These are phyloP conservation scores for Stichopus chloronotus DNA, from an alignment of 35 echinoderm and acorn worm genomes.

Conservation along the genomic window DNA sequence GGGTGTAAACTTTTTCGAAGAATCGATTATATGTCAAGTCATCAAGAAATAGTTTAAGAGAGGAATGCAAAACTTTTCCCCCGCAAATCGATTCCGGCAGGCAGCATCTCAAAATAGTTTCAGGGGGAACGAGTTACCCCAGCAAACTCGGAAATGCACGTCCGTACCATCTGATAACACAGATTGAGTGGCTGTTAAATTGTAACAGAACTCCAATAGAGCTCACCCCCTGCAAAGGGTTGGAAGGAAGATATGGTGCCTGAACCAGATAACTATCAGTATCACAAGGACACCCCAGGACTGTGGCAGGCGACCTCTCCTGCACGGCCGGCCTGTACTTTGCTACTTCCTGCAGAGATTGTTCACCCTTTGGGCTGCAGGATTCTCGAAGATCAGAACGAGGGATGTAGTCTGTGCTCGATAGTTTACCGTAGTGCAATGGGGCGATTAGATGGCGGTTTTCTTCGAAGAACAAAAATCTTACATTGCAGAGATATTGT, in stretches of 20 bases:
- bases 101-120: conserved; percentile 20
- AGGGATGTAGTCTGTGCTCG: background rate
- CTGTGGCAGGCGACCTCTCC: background rate
- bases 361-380: background rate
- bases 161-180: conserved; percentile 32
- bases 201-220: conserved; percentile 17
- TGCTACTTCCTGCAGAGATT: background rate
- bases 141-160: conserved; percentile 37
- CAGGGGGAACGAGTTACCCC: background rate
- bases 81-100: background rate
- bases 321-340: background rate
- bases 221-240: conserved; percentile 45
- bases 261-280: conserved; percentile 21
- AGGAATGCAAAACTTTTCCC: background rate
- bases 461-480: background rate
- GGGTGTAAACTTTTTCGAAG: background rate
- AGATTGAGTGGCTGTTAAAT: conserved; percentile 56
- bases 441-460: background rate
- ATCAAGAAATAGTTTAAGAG: background rate
- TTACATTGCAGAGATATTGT: background rate
- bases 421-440: background rate
- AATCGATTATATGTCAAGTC: background rate
- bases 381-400: background rate
- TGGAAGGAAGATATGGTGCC: background rate
- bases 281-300: conserved; percentile 34